Conservation (phyloP, 2,888 invertebrate genomes). For the Dicranocentrus wangi region DNA sequence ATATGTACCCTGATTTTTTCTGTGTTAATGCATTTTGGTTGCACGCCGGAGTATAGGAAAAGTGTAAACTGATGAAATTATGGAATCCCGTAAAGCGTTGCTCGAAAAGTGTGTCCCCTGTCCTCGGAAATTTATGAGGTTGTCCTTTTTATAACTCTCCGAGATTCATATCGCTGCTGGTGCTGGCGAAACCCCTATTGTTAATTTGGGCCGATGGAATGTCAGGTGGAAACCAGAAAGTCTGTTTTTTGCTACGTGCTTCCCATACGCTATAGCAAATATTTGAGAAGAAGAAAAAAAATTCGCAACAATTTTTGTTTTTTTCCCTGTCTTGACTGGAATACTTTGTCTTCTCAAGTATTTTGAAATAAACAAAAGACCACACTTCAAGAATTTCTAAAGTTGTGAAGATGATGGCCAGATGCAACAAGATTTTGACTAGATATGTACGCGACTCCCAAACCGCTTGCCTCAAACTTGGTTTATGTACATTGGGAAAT, state of each 20-base stretch:
- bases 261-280: no score
- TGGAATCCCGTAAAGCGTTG: background rate
- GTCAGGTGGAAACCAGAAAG: slow-evolving; percentile 57
- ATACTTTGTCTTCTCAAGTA: slow-evolving; percentile 41
- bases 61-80: slow-evolving; percentile 22
- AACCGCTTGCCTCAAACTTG: background rate
- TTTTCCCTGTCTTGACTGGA: slow-evolving; percentile 10
- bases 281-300: no score
- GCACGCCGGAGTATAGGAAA: no score
- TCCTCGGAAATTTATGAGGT: slow-evolving; percentile 43
- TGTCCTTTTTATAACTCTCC: slow-evolving; percentile 12
- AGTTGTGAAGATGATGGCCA: slow-evolving; percentile 43
- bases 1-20: no score
- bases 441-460: no score
- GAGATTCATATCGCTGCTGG: background rate
- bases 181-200: background rate
- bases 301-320: slow-evolving; percentile 31
- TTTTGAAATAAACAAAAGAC: slow-evolving; percentile 54
- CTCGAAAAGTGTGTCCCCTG: slow-evolving; percentile 43
- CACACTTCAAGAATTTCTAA: slow-evolving; percentile 26
- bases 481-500: slow-evolving; percentile 18
- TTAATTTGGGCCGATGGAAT: slow-evolving; percentile 31
- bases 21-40: no score
- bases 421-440: slow-evolving; percentile 28
- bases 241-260: no score